Percentiles rank a stretch among this genome's conserved stretches.
Evolutionary conservation across 2,113 vertebrate species (phyloP).

Genomic region (Pseudorectes ferrugineus): DNA sequence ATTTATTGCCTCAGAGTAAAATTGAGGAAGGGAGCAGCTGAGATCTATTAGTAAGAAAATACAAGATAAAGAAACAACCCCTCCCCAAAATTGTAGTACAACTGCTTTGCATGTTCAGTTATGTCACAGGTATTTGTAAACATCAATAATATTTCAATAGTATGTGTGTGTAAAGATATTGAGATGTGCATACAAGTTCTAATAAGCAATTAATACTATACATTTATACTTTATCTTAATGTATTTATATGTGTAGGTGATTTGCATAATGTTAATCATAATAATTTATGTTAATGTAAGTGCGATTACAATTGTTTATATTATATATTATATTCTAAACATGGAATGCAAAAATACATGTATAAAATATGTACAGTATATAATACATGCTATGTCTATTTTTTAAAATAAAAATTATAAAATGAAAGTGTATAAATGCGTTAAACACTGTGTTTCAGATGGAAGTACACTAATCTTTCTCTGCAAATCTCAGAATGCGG

Average conservation of each 20-base stretch:
- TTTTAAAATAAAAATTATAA: not conserved
- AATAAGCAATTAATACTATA: not conserved
- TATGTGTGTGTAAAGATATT: not conserved
- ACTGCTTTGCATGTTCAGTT: not conserved
- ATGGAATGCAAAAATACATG: not conserved
- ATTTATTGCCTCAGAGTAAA: constrained; percentile 82
- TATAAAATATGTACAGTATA: not conserved
- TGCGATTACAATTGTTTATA: not conserved
- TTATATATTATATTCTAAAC: not conserved
- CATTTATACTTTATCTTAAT: not conserved
- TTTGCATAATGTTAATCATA: not conserved
- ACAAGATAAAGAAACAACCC: constrained; percentile 11
- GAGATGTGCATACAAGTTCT: not conserved
- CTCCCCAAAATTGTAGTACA: not conserved
- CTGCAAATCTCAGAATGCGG: not conserved
- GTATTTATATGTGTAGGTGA: not conserved
- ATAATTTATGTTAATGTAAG: not conserved
- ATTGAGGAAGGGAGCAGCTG: constrained; percentile 78
- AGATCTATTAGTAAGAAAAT: constrained; percentile 72
- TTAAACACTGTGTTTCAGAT: not conserved
- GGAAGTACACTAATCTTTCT: not conserved
- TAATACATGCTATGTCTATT: not conserved
- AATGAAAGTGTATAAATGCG: not conserved
- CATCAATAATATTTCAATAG: not conserved
- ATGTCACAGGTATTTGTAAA: not conserved